These are phyloP conservation scores for Eurosta solidaginis DNA, from an alignment of 1,140 invertebrate genomes.

Conservation along the genomic window DNA sequence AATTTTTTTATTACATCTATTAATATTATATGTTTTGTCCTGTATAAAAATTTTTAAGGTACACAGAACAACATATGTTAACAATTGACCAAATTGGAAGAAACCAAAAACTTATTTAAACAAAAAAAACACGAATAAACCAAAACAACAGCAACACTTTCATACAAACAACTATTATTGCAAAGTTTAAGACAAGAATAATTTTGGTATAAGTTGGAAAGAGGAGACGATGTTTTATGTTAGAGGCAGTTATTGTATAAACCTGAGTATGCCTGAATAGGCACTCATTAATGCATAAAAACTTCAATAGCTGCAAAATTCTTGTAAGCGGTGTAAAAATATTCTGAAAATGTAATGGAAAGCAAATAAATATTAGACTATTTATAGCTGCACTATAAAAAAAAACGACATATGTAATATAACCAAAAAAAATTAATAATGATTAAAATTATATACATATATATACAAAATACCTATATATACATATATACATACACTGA, in stretches of 20 bases:
- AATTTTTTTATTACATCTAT: too few relatives aligned
- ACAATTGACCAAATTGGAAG: neutral
- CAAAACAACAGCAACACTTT: neutral
- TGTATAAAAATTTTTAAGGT: slow-evolving; percentile 4
- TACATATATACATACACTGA: neutral
- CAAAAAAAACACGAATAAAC: neutral
- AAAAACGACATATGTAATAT: neutral
- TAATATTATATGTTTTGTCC: too few relatives aligned
- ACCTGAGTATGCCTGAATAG: neutral
- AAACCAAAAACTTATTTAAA: neutral
- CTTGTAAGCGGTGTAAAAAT: neutral
- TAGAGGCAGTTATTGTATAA: too few relatives aligned
- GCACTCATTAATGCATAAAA: neutral
- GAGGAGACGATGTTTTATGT: too few relatives aligned
- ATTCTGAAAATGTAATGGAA: slow-evolving; percentile 3
- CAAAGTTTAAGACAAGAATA: neutral
- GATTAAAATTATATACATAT: neutral
- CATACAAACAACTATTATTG: neutral
- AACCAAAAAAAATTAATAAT: neutral
- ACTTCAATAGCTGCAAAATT: neutral
- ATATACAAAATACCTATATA: neutral
- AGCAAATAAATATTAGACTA: neutral
- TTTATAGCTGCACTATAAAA: slow-evolving; percentile 6
- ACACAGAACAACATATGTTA: too few relatives aligned
- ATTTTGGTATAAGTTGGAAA: neutral